These are phyloP conservation scores for Rhinogobio ventralis DNA, from an alignment of 2,797 vertebrate genomes.

Conservation along the genomic window DNA sequence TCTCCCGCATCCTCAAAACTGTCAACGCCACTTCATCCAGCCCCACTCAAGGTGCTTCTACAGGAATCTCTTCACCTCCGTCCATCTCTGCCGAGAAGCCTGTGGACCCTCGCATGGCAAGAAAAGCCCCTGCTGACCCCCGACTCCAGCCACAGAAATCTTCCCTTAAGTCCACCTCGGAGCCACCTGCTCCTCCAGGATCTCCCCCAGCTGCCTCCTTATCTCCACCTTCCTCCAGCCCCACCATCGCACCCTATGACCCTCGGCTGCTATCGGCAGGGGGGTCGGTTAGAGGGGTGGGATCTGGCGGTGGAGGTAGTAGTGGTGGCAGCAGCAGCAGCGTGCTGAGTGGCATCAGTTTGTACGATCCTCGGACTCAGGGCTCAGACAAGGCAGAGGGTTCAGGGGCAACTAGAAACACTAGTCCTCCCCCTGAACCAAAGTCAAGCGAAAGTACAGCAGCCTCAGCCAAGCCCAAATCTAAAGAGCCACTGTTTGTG, in stretches of 20 bases:
- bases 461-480: slow-evolving; percentile 75
- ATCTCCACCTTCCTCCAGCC: slow-evolving; percentile 61
- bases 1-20: slow-evolving; percentile 91
- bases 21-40: slow-evolving; percentile 78
- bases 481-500: slow-evolving; percentile 89
- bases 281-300: slow-evolving; percentile 77
- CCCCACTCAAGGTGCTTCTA: slow-evolving; percentile 55
- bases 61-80: slow-evolving; percentile 63
- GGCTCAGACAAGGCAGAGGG: slow-evolving; percentile 71
- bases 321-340: slow-evolving; percentile 81
- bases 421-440: slow-evolving; percentile 73
- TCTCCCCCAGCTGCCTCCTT: slow-evolving; percentile 53
- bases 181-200: slow-evolving; percentile 35
- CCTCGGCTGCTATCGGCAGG: slow-evolving; percentile 86
- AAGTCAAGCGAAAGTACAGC: slow-evolving; percentile 71
- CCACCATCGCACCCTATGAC: slow-evolving; percentile 87
- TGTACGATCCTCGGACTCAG: slow-evolving; percentile 91
- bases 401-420: slow-evolving; percentile 64
- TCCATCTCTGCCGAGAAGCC: slow-evolving; percentile 81
- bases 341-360: slow-evolving; percentile 89
- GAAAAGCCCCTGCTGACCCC: slow-evolving; percentile 83
- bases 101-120: slow-evolving; percentile 82
- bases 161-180: slow-evolving; percentile 68
- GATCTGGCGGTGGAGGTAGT: slow-evolving; percentile 64
- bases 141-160: slow-evolving; percentile 83